Base-by-base conservation (phyloP, 1,140 invertebrate species). In the Drosophila sp. region DNA sequence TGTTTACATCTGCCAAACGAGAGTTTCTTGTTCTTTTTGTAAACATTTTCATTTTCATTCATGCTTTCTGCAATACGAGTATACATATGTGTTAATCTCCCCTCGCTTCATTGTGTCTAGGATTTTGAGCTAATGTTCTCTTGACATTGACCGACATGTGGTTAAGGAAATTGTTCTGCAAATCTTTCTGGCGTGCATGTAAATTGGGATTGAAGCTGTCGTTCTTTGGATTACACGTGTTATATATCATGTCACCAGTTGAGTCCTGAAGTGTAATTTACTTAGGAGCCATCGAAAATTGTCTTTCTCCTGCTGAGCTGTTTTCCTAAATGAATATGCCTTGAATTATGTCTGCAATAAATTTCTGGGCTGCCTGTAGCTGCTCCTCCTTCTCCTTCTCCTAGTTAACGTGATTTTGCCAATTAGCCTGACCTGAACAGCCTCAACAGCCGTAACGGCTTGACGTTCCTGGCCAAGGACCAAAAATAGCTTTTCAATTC, bases 331-430 rank as follows among this genome's bases (percentile, higher is more conserved):
- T 73, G 56, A 69, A 73, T 69, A 69, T 56, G 8, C 14, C 41
- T 18, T 73, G 64, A 73, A 69, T 73, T 62, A 73, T 73, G 71
- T 61, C 40, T 56, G 62, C 48, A 61, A 73, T 73, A 69, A 69
- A 73, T 61, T 54, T 59, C 32, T 4, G 8, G 18, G 56, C 36
- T 51, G 63, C 56, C 38, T 56, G 65, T 61, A 36, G 36, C 56
- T 27, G 16, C 8, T 7, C 29, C 11, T 36, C 11, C n/a, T 13
- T 9, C 3, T 8, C 11, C 18, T 9, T 16, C 13, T 18, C 34
- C 32, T 18, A 32, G 41, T 27, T 41, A 14, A 21, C 48, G 29
- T 70, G 66, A 72, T 67, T 72, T 72, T 72, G 54, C 63, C 70
- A 72, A 72, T 72, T 72, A 72, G 70, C 36, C 8, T 50, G 54